Conservation (phyloP, 2,797 vertebrate genomes). For the Prunella strophiata region DNA sequence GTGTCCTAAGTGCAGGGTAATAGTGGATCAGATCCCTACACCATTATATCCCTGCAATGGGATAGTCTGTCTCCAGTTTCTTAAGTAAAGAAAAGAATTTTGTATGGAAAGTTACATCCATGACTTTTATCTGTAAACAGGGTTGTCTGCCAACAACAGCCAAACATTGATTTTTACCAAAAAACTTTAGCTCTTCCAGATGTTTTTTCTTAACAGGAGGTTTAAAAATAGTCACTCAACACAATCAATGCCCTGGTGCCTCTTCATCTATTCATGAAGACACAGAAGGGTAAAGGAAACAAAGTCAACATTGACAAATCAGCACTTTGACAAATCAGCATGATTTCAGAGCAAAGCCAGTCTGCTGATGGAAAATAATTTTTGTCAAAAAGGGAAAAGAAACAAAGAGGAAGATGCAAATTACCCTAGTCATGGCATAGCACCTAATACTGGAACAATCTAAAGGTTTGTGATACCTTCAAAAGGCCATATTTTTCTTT, state of each 20-base stretch:
- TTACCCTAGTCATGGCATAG: background rate
- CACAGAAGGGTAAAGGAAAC: background rate
- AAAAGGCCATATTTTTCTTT: background rate
- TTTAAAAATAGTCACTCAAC: background rate
- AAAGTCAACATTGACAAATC: background rate
- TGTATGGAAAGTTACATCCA: background rate
- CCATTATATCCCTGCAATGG: background rate
- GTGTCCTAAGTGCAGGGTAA: rapidly evolving
- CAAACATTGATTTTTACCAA: background rate
- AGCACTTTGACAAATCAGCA: background rate
- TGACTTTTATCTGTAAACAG: slow-evolving; percentile 22
- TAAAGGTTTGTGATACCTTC: background rate
- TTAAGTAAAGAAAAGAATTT: background rate
- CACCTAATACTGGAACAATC: background rate
- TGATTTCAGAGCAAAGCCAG: background rate
- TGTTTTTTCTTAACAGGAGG: background rate
- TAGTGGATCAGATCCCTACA: background rate
- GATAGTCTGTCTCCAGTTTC: background rate
- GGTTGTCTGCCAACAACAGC: background rate
- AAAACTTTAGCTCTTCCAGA: slow-evolving; percentile 1
- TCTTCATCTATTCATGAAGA: background rate
- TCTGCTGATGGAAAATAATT: background rate
- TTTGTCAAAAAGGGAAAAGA: background rate
- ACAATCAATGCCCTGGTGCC: background rate
- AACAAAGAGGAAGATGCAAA: background rate